Base-by-base conservation (phyloP, 2,797 vertebrate genomes). In the Tangara arthus region DNA sequence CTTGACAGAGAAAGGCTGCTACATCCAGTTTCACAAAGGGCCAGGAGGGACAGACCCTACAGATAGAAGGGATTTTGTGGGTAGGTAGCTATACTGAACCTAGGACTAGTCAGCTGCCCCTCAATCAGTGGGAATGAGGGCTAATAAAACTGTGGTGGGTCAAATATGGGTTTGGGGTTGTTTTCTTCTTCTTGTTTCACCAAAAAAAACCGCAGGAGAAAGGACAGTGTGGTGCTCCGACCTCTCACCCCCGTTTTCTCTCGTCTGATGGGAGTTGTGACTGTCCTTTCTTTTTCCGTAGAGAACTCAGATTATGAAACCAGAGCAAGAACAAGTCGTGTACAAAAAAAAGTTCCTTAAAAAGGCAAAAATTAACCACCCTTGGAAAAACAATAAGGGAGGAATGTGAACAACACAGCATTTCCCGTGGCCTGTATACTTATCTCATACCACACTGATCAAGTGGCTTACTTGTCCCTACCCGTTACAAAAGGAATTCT, bases 401-500 rank as follows among this genome's bases (percentile, higher is more conserved):
- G 93, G 93, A 96, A 96, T 96, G 93, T 89, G 80, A 90, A 35
- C 56, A 96, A 86, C 90, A 85, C 89, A 96, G 93, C 87, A 90
- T 96, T 97, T 96, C 93, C 96, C 59, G 64, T 91, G 65, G 60
- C 93, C 93, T 94, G 93, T 93, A 39, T 93, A 84, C 87, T 95
- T 95, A 95, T 96, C 89, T 96, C 94, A 86, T 93, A 70, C 90
- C 87, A 81, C 16, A 94, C 92, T 1, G 41, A 91, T 92, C 91
- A 91, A 96, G 88, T 93, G 89, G 57, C 89, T 96, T 96, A 89
- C 95, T 95, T 96, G 96, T 73, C 82, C 83, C 80, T 80, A 53
- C 88, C 79, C 93, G 10, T 96, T 94, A 96, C 94, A 91, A 96
- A 97, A 95, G 89, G 65, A 96, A 97, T 97, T 97, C 93, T 92